phyloP scores from a whole-genome alignment of 2,797 vertebrate species.

The Macrochelys suwanniensis region DNA sequence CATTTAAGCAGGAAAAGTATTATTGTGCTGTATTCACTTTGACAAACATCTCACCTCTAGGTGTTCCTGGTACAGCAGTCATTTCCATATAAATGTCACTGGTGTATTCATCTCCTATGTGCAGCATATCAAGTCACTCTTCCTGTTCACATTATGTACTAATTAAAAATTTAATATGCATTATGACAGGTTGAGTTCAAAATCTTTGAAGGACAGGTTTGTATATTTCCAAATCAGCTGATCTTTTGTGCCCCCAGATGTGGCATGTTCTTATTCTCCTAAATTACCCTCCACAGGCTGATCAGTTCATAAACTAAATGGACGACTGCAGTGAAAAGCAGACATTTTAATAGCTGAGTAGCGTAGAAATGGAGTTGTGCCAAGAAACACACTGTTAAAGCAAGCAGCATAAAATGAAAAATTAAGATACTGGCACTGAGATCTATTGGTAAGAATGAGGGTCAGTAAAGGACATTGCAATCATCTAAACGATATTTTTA shows the following conservation, averaged over 20 bases:
- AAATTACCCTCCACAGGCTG: slow-evolving; percentile 44
- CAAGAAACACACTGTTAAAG: slow-evolving; percentile 73
- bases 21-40: background rate
- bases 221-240: background rate
- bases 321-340: slow-evolving; percentile 60
- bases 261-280: slow-evolving; percentile 46
- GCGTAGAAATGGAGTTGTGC: slow-evolving; percentile 53
- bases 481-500: slow-evolving; percentile 68
- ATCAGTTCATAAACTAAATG: slow-evolving; percentile 70
- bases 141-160: background rate
- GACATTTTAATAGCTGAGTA: slow-evolving; percentile 50
- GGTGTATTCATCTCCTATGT: background rate
- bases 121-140: slow-evolving; percentile 9
- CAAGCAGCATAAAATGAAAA: slow-evolving; percentile 67
- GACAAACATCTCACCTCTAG: background rate
- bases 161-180: slow-evolving; percentile 45
- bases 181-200: slow-evolving; percentile 17
- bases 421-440: slow-evolving; percentile 63
- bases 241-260: slow-evolving; percentile 32
- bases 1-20: background rate
- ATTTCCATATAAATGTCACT: background rate
- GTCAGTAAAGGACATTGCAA: slow-evolving; percentile 52
- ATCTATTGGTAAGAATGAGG: slow-evolving; percentile 48
- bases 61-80: background rate
- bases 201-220: slow-evolving; percentile 51